Conservation (phyloP, 2,888 invertebrate species). For the Caenorhabditis becei region DNA sequence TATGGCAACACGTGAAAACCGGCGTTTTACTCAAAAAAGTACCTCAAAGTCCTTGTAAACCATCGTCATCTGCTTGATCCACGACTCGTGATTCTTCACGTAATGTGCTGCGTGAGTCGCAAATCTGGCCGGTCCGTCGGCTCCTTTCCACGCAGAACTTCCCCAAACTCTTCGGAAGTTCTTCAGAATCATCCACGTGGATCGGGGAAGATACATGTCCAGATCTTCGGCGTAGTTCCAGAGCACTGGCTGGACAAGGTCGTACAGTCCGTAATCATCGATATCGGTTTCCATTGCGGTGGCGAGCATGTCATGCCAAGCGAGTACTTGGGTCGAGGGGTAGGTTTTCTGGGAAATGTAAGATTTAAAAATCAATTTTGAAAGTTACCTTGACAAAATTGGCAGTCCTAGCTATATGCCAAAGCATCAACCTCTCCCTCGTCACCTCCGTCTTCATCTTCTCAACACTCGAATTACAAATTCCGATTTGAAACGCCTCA, state of each 20-base stretch:
- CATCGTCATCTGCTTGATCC: conserved; percentile 82
- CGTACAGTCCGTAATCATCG: conserved; percentile 68
- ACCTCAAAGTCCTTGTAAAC: conserved; percentile 78
- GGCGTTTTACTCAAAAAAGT: too few relatives aligned
- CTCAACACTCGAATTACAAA: conserved; percentile 72
- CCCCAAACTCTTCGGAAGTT: conserved; percentile 87
- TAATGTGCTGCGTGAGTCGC: conserved; percentile 83
- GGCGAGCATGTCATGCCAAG: conserved; percentile 82
- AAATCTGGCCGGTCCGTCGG: conserved; percentile 83
- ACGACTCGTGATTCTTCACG: conserved; percentile 83
- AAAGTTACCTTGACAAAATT: conserved; percentile 72
- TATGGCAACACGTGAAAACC: too few relatives aligned
- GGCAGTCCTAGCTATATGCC: conserved; percentile 78
- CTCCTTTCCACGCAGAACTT: conserved; percentile 88
- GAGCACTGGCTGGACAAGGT: conserved; percentile 78
- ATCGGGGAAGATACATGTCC: conserved; percentile 76
- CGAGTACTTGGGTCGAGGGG: conserved; percentile 75
- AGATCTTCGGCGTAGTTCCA: conserved; percentile 81
- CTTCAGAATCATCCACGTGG: conserved; percentile 85
- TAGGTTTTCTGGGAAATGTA: too few relatives aligned
- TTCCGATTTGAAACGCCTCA: conserved; percentile 82
- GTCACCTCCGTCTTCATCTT: conserved; percentile 63
- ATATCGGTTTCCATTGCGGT: conserved; percentile 73
- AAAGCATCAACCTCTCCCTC: conserved; percentile 72
- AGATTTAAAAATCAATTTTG: too few relatives aligned